A percentile compares a stretch with the other conserved stretches of the same genome.
These are phyloP conservation scores for Cyclophora punctaria DNA, from an alignment of 2,888 invertebrate genomes.

Conservation along the genomic window DNA sequence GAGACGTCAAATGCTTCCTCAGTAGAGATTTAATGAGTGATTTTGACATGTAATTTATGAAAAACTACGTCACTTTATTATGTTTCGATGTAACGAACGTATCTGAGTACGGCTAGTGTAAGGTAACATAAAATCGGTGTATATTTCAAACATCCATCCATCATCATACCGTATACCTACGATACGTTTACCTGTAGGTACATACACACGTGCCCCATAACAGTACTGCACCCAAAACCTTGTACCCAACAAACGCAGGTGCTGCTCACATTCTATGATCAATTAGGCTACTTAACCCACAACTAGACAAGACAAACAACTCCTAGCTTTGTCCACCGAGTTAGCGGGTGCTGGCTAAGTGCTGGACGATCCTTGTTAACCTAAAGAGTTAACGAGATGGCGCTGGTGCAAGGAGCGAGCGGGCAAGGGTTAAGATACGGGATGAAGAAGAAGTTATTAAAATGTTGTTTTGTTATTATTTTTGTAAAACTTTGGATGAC, in stretches of 20 bases:
- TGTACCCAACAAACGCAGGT: constrained; percentile 18
- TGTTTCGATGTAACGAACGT: no score
- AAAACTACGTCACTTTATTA: no score
- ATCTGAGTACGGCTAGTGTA: no score
- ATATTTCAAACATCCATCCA: no score
- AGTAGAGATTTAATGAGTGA: no score
- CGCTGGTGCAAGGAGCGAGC: constrained; percentile 37
- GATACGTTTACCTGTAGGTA: neutral
- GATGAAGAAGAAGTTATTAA: no score
- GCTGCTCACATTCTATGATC: constrained; percentile 57
- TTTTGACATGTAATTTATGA: no score
- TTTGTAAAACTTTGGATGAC: no score
- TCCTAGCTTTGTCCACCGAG: constrained; percentile 62
- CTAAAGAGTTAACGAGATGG: constrained; percentile 66
- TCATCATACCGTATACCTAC: no score
- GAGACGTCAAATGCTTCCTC: no score
- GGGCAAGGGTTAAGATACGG: constrained; percentile 10
- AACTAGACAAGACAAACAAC: constrained; percentile 66
- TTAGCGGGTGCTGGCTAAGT: constrained; percentile 61
- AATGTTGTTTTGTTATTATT: no score
- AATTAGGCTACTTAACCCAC: constrained; percentile 67
- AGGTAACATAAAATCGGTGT: no score
- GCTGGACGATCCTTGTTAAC: constrained; percentile 70
- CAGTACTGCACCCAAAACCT: neutral
- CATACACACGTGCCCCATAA: neutral